Conservation (phyloP, 2,888 invertebrate genomes). For the Drosophila phalerata region DNA sequence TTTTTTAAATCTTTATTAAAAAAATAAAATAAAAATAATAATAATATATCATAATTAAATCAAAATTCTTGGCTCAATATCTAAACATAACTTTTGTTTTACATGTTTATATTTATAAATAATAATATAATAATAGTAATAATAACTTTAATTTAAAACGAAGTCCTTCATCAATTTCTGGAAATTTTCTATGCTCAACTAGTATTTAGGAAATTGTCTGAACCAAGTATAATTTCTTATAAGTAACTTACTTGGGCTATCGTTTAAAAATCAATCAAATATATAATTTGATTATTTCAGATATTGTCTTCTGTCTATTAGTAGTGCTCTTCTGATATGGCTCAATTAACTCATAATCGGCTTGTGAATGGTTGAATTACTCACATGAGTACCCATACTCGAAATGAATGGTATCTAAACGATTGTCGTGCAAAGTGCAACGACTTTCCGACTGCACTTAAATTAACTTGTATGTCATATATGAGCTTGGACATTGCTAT, state of each 20-base stretch:
- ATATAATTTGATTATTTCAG: background rate
- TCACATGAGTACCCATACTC: slow-evolving; percentile 7
- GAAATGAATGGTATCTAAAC: slow-evolving; percentile 35
- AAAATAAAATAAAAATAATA: no score
- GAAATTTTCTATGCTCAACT: no score
- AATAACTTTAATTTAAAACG: no score
- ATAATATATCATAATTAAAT: no score
- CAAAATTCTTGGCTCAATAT: no score
- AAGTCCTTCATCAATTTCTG: no score
- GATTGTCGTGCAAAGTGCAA: slow-evolving; percentile 66
- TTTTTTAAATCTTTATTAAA: no score
- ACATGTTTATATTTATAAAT: no score
- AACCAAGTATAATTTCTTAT: background rate
- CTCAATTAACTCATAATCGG: slow-evolving; percentile 43
- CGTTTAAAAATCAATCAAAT: background rate
- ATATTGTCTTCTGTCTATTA: background rate
- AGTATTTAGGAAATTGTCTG: no score
- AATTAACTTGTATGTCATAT: slow-evolving; percentile 71
- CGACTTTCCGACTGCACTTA: slow-evolving; percentile 67
- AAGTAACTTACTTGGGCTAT: background rate
- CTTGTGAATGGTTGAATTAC: slow-evolving; percentile 7
- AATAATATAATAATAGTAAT: no score
- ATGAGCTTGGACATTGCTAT: slow-evolving; percentile 58
- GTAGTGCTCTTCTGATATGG: slow-evolving; percentile 1
- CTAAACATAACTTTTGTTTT: no score